Percentiles rank a stretch among this genome's conserved stretches.
Evolutionary conservation across 2,113 vertebrate genomes (phyloP).

Genomic region (Promerops cafer): DNA sequence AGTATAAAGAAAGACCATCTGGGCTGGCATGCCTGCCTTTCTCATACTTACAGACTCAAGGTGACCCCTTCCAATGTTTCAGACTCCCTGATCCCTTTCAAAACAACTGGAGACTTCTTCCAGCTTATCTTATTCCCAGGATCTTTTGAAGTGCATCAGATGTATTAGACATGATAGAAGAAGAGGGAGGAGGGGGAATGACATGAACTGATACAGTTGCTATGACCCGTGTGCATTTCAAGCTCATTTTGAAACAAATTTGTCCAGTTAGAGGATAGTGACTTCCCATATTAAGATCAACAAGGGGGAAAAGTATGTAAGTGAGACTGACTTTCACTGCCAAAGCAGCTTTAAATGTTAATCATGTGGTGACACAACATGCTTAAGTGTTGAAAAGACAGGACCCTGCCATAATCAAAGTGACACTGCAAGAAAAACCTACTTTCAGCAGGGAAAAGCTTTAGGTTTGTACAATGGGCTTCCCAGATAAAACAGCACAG

Average conservation of each 20-base stretch:
- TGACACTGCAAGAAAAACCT: neutral
- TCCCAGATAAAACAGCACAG: conserved; percentile 33
- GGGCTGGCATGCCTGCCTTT: neutral
- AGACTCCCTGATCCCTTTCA: neutral
- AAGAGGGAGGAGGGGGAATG: neutral
- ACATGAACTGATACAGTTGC: neutral
- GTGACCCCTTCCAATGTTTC: neutral
- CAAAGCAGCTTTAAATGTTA: conserved; percentile 12
- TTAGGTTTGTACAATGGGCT: neutral
- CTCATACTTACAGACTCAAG: neutral
- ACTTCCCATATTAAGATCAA: conserved; percentile 11
- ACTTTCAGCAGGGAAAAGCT: neutral
- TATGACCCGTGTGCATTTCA: neutral
- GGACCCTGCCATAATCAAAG: neutral
- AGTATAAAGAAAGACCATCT: neutral
- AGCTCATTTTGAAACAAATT: conserved; percentile 1
- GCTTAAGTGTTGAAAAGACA: conserved; percentile 11
- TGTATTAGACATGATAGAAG: neutral
- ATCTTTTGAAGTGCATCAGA: neutral
- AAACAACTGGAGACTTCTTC: neutral
- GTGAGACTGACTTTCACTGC: neutral
- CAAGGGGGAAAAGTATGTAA: neutral
- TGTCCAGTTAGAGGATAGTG: neutral
- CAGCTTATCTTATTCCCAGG: neutral
- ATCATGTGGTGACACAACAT: neutral